Evolutionary conservation across 2,888 invertebrate species (phyloP).

Genomic region (Catotricha subobsoleta): DNA sequence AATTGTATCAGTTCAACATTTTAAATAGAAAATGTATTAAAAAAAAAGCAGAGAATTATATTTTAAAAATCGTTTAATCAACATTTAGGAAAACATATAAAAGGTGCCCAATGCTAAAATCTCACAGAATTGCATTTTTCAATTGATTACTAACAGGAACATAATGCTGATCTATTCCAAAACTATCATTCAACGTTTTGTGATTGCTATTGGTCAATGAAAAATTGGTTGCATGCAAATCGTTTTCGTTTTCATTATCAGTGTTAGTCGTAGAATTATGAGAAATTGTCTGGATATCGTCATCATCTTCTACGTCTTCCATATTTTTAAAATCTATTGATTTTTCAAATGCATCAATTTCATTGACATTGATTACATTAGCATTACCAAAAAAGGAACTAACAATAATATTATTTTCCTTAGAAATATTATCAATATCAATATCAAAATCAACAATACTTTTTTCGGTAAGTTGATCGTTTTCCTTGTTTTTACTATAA

Average conservation of each 20-base stretch:
- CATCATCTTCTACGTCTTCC: background rate
- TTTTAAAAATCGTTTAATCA: too few relatives aligned
- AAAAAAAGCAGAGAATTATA: too few relatives aligned
- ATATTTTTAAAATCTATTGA: conserved; percentile 31
- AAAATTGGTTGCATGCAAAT: background rate
- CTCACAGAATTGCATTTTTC: too few relatives aligned
- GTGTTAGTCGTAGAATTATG: background rate
- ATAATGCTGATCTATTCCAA: background rate
- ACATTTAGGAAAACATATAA: too few relatives aligned
- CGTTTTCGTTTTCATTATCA: background rate
- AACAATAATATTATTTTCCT: conserved; percentile 13
- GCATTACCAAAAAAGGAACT: conserved; percentile 42
- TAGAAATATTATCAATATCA: too few relatives aligned
- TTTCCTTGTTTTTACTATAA: too few relatives aligned
- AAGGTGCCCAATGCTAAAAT: too few relatives aligned
- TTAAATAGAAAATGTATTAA: too few relatives aligned
- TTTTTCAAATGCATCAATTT: conserved; percentile 43
- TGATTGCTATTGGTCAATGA: too few relatives aligned
- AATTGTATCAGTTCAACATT: too few relatives aligned
- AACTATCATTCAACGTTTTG: background rate
- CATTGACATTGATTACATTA: conserved; percentile 25
- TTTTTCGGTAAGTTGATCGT: too few relatives aligned
- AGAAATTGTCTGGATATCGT: background rate
- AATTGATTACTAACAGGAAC: background rate
- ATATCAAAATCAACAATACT: background rate